These are phyloP conservation scores for Phodopus roborovskii DNA, from an alignment of 2,113 vertebrate genomes.

Conservation along the genomic window DNA sequence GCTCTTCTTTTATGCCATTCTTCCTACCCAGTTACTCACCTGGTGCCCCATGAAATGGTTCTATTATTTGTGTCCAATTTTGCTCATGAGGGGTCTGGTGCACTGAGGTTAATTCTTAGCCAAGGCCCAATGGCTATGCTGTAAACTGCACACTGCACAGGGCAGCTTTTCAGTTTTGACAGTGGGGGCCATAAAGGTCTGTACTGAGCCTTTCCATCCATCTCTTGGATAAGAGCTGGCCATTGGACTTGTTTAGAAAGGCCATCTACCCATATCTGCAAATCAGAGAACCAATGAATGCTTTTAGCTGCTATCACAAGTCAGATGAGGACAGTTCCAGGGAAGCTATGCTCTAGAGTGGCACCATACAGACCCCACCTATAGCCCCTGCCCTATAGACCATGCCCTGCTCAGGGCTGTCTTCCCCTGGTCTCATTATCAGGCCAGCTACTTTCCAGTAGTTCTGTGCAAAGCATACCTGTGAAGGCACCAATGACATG, in stretches of 20 bases:
- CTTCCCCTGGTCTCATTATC: neutral
- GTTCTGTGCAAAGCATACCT: neutral
- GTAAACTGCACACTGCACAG: neutral
- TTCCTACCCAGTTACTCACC: neutral
- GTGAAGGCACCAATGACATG: neutral
- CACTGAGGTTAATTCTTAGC: neutral
- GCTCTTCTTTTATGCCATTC: neutral
- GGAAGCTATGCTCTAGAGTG: neutral
- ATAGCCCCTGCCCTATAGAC: neutral
- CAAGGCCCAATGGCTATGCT: neutral
- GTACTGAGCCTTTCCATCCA: neutral
- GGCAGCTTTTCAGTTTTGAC: neutral
- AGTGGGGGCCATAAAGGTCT: neutral
- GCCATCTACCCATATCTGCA: too few species aligned
- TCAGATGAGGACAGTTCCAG: too few species aligned
- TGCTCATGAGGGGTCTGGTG: neutral
- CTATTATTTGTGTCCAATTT: too few species aligned
- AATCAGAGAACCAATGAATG: neutral
- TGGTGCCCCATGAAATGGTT: neutral
- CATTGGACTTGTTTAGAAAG: too few species aligned
- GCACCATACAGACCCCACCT: neutral
- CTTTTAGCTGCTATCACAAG: neutral
- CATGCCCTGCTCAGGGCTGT: rapidly evolving
- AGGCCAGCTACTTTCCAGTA: neutral
- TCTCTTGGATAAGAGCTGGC: neutral